Conservation (phyloP, 2,888 invertebrate genomes). For the Criorhina ranunculi region DNA sequence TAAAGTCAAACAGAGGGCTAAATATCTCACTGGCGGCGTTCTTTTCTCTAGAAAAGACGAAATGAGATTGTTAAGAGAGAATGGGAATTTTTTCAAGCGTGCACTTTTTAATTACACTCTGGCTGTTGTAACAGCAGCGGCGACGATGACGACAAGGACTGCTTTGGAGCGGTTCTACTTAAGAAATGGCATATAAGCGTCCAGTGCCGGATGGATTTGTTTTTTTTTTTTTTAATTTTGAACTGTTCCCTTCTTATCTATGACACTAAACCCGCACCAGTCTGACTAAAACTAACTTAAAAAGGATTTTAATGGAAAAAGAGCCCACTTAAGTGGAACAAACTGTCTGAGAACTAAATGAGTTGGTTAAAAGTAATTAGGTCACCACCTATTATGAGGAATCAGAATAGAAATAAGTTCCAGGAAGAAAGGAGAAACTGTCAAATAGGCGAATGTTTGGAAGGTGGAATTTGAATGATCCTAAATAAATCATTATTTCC, state of each 20-base stretch:
- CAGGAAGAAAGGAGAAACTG: too few species aligned
- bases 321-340: constrained; percentile 8
- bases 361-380: neutral
- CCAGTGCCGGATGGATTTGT: constrained; percentile 6
- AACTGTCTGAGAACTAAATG: neutral
- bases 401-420: neutral
- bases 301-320: neutral
- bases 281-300: constrained; percentile 10
- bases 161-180: neutral
- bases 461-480: too few species aligned
- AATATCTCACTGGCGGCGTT: constrained; percentile 38
- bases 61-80: constrained; percentile 51
- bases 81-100: constrained; percentile 51
- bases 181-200: neutral
- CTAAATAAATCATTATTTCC: too few species aligned
- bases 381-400: neutral
- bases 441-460: too few species aligned
- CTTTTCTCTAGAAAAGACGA: constrained; percentile 35
- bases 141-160: neutral
- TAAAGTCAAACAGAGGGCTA: constrained; percentile 62
- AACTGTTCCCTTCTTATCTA: neutral
- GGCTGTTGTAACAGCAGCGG: constrained; percentile 37
- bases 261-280: neutral
- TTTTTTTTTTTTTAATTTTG: constrained; percentile 35
- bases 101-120: constrained; percentile 64